Base-by-base conservation (phyloP, 2,888 invertebrate species). In the Hybos culiciformis region DNA sequence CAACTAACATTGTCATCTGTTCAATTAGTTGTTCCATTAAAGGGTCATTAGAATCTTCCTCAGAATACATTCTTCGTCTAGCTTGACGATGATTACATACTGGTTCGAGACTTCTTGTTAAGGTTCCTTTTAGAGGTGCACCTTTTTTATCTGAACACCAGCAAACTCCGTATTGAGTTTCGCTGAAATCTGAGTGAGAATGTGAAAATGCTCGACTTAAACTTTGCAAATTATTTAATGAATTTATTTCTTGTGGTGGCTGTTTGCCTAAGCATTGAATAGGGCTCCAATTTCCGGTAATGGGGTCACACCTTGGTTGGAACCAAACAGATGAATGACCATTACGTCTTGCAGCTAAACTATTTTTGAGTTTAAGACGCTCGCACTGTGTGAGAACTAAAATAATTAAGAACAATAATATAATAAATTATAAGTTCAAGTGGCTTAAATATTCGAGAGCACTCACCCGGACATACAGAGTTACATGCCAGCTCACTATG, bases 121-220 rank as follows among this genome's bases (percentile, higher is more conserved):
- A 62, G 0, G 85, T 81, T 2, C 86, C 86, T 60, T 85, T 85
- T 3, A 85, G 65, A 0, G 85, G 83, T 50, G 84, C 83, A 0
- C 87, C 87, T 51, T 80, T 78, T 26, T 79, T 78, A 54, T 81
- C 82, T 3, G 87, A 86, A 60, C 88, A 88, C 88, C 88, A 88
- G 56, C 87, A 88, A 1, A 88, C 83, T 4, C 83, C 84, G 56
- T 79, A 70, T 14, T 36, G 45, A 5, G n/a, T 21, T 14, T 26
- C 15, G 2, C 41, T 32, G 5, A 14, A 9, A 14, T 46, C 41
- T 2, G 56, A 38, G n/a, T n/a, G n/a, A 1, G 50, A 21, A 8
- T 37, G 31, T n/a, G 49, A 46, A 40, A 58, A 57, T 21, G 54
- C 53, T 4, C 59, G 53, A 37, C 55, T 56, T 1, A 52, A 49